Evolutionary conservation across 2,113 vertebrate genomes (phyloP).

Genomic region (Vireo altiloquus): DNA sequence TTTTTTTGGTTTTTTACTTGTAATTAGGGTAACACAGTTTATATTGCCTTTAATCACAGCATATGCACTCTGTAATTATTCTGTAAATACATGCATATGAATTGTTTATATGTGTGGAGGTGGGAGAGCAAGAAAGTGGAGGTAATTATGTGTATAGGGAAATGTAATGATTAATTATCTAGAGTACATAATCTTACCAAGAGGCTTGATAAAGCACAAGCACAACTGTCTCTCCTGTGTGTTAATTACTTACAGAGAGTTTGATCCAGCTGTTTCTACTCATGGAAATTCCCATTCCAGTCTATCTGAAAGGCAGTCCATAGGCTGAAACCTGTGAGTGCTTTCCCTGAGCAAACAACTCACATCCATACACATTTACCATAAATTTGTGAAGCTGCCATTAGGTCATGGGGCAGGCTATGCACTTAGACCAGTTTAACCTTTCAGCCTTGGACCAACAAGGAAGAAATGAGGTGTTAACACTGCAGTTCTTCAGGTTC

Average conservation of each 20-base stretch:
- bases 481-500: background rate
- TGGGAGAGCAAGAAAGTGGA: conserved; percentile 50
- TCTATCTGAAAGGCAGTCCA: background rate
- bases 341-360: background rate
- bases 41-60: conserved; percentile 61
- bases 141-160: conserved; percentile 65
- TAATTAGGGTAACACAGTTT: conserved; percentile 57
- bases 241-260: conserved; percentile 48
- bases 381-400: background rate
- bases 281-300: conserved; percentile 20
- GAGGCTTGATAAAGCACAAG: conserved; percentile 53
- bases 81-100: conserved; percentile 57
- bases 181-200: conserved; percentile 65
- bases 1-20: background rate
- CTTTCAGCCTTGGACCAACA: background rate
- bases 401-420: background rate
- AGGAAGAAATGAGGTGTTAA: background rate
- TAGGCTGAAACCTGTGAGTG: background rate
- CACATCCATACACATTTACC: accelerated
- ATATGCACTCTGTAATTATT: conserved; percentile 52
- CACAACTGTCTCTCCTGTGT: conserved; percentile 53
- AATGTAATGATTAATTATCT: conserved; percentile 71
- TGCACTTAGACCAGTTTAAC: background rate
- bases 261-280: conserved; percentile 51
- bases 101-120: conserved; percentile 50